Base-by-base conservation (phyloP, 2,113 vertebrate species). In the Proterorhinus semilunaris region DNA sequence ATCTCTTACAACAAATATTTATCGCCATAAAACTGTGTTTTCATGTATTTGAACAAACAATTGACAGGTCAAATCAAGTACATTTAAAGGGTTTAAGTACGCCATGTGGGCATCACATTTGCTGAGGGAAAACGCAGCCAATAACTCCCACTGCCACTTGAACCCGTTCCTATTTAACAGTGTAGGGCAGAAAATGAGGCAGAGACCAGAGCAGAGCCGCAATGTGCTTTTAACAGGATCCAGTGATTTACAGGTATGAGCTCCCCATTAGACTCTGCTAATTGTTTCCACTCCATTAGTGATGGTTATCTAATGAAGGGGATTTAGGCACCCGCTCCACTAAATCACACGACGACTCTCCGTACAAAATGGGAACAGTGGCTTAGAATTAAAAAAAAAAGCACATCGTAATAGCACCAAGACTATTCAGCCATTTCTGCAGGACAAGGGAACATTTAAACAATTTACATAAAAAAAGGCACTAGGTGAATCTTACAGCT, bases 241-340 rank as follows among this genome's bases (percentile, higher is more conserved):
- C 90, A 87, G 89, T 93, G 92, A 93, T 93, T 93, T 92, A 93
- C 93, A 93, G 92, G 92, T 92, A 92, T 85, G 85, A 91, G 85
- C 91, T 83, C 87, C 89, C 90, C 93, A 93, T 93, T 93, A 93
- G 89, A 90, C 84, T 75, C 78, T 90, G 88, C 91, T 93, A 93
- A 93, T 93, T 93, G 91, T 93, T 93, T 93, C 91, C 91, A 92
- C 90, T 88, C 91, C 93, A 93, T 93, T 93, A 93, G 91, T 87
- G 90, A 82, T 91, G 86, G 91, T 89, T 93, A 92, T 92, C 91
- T 91, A 93, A 93, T 93, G 91, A 92, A 91, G 91, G 89, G 90
- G 85, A 90, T 89, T 84, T 84, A 85, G 89, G 82, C 83, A 88
- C 84, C 73, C 83, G 45, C 82, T 83, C 85, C 84, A 88, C 81